A percentile compares a stretch with the other conserved stretches of the same genome.
Conservation (phyloP, 2,113 vertebrate genomes). For the Anolis carolinensis region DNA sequence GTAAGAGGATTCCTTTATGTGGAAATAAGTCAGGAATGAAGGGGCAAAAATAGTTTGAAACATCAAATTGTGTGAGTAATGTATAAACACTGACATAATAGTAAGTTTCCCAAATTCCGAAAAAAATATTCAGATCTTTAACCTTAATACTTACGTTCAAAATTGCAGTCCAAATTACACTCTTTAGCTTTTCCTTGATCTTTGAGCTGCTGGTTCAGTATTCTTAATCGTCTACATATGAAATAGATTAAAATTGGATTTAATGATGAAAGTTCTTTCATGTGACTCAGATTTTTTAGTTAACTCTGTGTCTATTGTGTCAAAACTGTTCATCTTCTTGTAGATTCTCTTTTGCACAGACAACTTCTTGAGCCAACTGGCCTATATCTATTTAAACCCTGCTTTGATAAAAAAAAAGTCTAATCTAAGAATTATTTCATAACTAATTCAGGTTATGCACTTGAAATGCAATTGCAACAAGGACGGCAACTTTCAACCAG, state of each 20-base stretch:
- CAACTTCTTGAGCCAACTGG: neutral
- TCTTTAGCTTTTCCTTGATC: slow-evolving; percentile 75
- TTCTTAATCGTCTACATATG: slow-evolving; percentile 77
- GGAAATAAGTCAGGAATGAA: too few species aligned
- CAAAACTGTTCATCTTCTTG: neutral
- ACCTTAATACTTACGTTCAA: slow-evolving; percentile 77
- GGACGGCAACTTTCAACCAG: neutral
- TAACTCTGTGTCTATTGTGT: neutral
- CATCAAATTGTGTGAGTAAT: too few species aligned
- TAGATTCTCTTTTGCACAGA: neutral
- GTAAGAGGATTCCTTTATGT: too few species aligned
- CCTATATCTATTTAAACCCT: neutral
- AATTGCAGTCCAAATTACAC: slow-evolving; percentile 66
- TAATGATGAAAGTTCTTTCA: neutral
- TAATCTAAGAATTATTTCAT: neutral
- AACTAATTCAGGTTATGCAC: neutral
- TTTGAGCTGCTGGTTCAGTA: slow-evolving; percentile 82
- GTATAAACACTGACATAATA: neutral
- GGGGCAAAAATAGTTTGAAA: too few species aligned
- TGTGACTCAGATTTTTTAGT: neutral
- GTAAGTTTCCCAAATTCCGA: neutral
- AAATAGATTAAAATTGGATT: slow-evolving; percentile 54
- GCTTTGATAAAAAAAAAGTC: neutral
- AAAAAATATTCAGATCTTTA: neutral
- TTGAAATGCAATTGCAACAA: neutral